Conservation (phyloP, 2,888 invertebrate genomes). For the Ophion slaviceki region DNA sequence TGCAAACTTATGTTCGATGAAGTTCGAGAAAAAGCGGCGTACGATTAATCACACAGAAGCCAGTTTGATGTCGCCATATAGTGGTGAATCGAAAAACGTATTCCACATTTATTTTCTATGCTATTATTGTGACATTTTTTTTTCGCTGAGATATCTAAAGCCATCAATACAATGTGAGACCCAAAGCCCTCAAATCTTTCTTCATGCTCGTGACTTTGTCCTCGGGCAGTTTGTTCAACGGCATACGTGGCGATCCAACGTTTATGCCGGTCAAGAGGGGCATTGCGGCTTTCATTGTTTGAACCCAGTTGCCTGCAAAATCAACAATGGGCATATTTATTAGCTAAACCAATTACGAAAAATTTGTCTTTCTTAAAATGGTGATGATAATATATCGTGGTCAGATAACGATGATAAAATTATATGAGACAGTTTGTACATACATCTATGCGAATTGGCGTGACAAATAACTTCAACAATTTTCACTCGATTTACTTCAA, state of each 20-base stretch:
- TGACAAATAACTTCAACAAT: too few relatives aligned
- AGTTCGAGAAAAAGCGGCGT: too few relatives aligned
- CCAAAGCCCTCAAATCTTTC: constrained; percentile 73
- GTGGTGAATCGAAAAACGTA: background rate
- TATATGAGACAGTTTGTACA: too few relatives aligned
- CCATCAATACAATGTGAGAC: constrained; percentile 28
- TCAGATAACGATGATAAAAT: too few relatives aligned
- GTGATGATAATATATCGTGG: too few relatives aligned
- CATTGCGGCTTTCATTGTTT: constrained; percentile 90
- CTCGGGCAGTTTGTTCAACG: constrained; percentile 84
- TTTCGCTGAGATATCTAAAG: background rate
- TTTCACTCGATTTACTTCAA: too few relatives aligned
- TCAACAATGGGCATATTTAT: background rate
- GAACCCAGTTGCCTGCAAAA: constrained; percentile 87
- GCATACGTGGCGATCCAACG: constrained; percentile 87
- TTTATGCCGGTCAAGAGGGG: constrained; percentile 86
- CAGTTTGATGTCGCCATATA: too few relatives aligned
- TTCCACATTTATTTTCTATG: background rate
- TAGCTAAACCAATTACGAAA: background rate
- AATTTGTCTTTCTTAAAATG: background rate
- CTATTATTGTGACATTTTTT: background rate
- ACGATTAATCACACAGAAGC: too few relatives aligned
- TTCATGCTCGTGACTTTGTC: constrained; percentile 82
- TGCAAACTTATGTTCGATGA: too few relatives aligned
- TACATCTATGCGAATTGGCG: too few relatives aligned